Base-by-base conservation (phyloP, 2,797 vertebrate species). In the Lagocephalus sceleratus region DNA sequence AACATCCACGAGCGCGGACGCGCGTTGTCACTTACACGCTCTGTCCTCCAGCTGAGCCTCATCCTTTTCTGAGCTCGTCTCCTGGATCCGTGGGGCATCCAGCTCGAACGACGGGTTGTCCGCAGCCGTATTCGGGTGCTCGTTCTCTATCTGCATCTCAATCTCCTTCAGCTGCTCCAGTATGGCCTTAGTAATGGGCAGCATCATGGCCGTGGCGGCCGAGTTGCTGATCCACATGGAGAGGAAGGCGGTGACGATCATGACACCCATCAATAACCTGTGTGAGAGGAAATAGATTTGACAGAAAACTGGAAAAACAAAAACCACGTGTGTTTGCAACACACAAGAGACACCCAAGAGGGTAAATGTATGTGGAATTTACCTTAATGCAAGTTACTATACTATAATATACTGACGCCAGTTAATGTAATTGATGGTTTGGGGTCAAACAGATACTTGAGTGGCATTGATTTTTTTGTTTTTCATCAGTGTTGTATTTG, bases 211-310 rank as follows among this genome's bases (percentile, higher is more conserved):
- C 0, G 95, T 92, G 51, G 94, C 94, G 81, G 96, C 96, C 0
- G 94, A 94, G 81, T 99, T 99, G 85, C 94, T 98, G 85, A 98
- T 96, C 97, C 97, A 99, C 97, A 99, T 99, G 2, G 97, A 99
- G 57, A 99, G 89, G 86, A 98, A 95, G 32, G 95, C 85, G 0
- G 97, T 94, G 67, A 95, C 92, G 0, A 57, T 0, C 97, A 99
- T 99, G 89, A 99, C 96, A 11, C 97, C 97, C 53, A 97, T 83
- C 83, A 98, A 87, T 16, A 99, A 83, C 15, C 97, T 99, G 66
- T 4, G 42, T 11, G 17, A 70, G n/a, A 54, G 6, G 10, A n/a
- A n/a, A n/a, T n/a, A n/a, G n/a, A n/a, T n/a, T n/a, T n/a, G 23
- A 25, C 4, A 7, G 23, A 7, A 25, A 25, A 25, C 23, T 25